phyloP scores from a whole-genome alignment of 2,113 vertebrate species.

The Delphinapterus leucas region DNA sequence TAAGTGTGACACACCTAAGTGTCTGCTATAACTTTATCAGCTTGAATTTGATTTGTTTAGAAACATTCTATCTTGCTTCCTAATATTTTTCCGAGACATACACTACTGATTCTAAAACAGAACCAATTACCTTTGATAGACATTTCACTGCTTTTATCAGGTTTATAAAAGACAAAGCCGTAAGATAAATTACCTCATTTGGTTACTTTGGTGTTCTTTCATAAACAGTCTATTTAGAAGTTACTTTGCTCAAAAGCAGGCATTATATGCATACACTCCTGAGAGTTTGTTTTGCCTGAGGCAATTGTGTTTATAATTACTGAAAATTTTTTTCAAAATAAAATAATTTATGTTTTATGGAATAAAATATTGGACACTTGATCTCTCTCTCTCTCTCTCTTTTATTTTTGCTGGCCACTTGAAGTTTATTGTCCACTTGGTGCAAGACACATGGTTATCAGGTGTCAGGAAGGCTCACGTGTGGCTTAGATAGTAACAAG shows the following conservation, averaged over 20 bases:
- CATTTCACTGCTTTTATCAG: background rate
- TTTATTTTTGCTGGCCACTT: background rate
- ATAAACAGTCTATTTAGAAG: slow-evolving; percentile 20
- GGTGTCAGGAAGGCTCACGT: background rate
- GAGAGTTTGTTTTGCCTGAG: background rate
- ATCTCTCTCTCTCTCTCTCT: background rate
- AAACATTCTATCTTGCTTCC: background rate
- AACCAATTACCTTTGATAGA: slow-evolving; percentile 48
- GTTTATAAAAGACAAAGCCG: slow-evolving; percentile 36
- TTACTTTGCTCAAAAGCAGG: slow-evolving; percentile 10
- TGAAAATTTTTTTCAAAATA: background rate
- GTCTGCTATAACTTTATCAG: slow-evolving; percentile 37
- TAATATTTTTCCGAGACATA: background rate
- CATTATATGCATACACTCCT: background rate
- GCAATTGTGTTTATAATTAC: background rate
- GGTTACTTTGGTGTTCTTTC: slow-evolving; percentile 19
- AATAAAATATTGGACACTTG: background rate
- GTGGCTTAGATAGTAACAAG: background rate
- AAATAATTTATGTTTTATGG: background rate
- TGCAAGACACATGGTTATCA: background rate
- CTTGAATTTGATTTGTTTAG: slow-evolving; percentile 45
- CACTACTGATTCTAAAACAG: background rate
- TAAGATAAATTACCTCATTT: slow-evolving; percentile 56
- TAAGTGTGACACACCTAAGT: background rate
- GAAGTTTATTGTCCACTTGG: background rate